These are phyloP conservation scores for Trichosurus vulpecula DNA, from an alignment of 2,797 vertebrate genomes.

Conservation along the genomic window DNA sequence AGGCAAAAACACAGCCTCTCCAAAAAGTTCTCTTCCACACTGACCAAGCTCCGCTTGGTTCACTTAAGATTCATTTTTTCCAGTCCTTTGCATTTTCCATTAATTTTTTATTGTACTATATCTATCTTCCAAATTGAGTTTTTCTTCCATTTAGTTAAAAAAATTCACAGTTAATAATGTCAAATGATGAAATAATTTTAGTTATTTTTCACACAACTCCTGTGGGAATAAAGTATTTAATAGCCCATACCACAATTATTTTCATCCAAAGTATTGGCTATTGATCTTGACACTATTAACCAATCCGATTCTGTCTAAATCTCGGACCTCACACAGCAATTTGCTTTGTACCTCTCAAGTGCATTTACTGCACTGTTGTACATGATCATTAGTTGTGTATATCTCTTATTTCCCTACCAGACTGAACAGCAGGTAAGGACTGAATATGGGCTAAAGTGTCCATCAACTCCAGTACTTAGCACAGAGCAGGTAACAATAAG, in stretches of 20 bases:
- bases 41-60: not conserved
- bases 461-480: not conserved
- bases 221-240: not conserved
- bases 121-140: not conserved
- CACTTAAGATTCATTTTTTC: conserved; percentile 22
- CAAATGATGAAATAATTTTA: not conserved
- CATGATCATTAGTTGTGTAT: not conserved
- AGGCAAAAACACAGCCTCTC: not conserved
- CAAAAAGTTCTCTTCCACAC: not conserved
- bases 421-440: not conserved
- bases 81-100: conserved; percentile 12
- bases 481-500: not conserved
- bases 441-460: not conserved
- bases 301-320: not conserved
- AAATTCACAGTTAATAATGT: conserved; percentile 10
- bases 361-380: not conserved
- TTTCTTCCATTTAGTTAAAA: not conserved
- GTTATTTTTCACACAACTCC: not conserved
- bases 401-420: not conserved
- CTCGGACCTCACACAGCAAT: not conserved
- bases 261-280: not conserved
- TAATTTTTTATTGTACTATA: not conserved
- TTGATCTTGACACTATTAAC: conserved; percentile 14
- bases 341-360: not conserved
- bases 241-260: not conserved